Conservation (phyloP, 2,797 vertebrate genomes). For the Rallus crepitans region DNA sequence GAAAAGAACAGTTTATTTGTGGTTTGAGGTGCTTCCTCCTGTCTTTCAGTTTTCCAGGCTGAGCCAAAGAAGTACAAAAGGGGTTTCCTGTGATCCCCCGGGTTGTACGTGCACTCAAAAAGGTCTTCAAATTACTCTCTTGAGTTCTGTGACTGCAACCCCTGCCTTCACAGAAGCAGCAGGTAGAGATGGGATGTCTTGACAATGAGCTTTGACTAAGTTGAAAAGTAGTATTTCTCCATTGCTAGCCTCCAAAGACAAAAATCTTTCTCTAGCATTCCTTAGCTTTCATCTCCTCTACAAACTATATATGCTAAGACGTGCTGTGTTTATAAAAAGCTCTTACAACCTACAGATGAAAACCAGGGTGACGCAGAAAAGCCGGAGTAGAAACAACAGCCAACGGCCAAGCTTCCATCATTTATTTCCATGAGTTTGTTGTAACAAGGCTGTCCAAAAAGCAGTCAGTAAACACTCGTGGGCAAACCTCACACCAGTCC, state of each 20-base stretch:
- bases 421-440: neutral
- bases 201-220: neutral
- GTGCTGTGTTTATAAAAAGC: neutral
- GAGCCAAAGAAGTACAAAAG: neutral
- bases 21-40: slow-evolving; percentile 46
- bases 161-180: neutral
- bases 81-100: neutral
- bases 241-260: neutral
- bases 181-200: neutral
- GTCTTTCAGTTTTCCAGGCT: neutral
- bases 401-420: neutral
- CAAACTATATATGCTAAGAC: neutral
- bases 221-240: neutral
- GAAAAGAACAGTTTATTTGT: slow-evolving; percentile 53
- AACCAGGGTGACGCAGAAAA: neutral
- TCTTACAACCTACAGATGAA: neutral
- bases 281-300: neutral
- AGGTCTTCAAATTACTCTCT: neutral
- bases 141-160: neutral
- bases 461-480: neutral
- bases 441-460: neutral
- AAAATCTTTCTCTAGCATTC: neutral
- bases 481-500: neutral
- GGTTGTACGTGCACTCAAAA: neutral
- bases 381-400: neutral